Evolutionary conservation across 23 tunicate genomes (phyloP), one percentile per base, ranked within the genome.

Genomic region (Styela clava): DNA sequence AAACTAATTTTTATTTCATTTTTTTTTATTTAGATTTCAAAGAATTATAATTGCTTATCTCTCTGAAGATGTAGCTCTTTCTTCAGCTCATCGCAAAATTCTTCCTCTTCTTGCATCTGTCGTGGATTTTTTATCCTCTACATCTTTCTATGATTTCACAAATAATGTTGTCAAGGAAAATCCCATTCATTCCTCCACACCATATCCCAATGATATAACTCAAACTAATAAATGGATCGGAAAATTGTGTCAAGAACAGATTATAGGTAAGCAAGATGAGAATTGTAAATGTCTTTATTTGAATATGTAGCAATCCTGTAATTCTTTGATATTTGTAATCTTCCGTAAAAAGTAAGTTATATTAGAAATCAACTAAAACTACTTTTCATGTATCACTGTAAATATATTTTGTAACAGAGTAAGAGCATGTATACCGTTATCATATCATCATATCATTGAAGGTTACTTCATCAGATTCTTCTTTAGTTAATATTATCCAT

Each of bases 11-110:
- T n/a, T n/a, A n/a, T n/a, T n/a, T n/a, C n/a, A n/a, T n/a, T n/a
- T n/a, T n/a, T n/a, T n/a, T 44, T 0, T 36, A 9, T 52, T 36
- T 1, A 76, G 81, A 76, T 74, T 91, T 36, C 97, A 91, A 63
- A 81, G 97, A 9, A 68, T 86, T 22, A 69, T 78, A 20, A 82
- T 86, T 2, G 51, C 97, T 23, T 91, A 79, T 52, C 22, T 86
- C 3, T 26, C 81, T 1, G 85, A 83, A 7, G 82, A 82, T 63
- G 34, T 35, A 3, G 70, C 89, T 20, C 62, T 91, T n/a, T 76
- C 97, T 2, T 62, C 97, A 16, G 20, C 31, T 20, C 62, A 71
- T 7, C 78, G 71, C 37, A 76, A 76, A 44, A 76, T 76, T 29
- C 65, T 76, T 51, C 64, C 81, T 25, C 27, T 76, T 19, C 81